Conservation (phyloP, 2,888 invertebrate genomes). For the Choristoneura rosaceana region DNA sequence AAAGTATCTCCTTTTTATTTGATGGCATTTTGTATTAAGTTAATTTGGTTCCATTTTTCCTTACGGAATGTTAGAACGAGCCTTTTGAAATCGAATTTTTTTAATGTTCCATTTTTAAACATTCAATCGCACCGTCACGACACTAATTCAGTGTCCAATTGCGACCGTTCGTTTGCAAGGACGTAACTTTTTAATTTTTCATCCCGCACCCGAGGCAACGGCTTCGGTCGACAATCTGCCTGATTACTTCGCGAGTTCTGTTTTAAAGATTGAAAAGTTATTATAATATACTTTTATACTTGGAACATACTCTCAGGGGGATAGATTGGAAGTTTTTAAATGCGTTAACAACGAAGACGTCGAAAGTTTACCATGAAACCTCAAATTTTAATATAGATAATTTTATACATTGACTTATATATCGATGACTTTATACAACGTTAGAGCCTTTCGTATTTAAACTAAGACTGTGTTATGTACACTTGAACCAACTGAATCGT, state of each 20-base stretch:
- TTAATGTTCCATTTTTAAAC: constrained; percentile 26
- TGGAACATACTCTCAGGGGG: neutral
- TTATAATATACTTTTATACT: neutral
- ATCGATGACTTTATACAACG: too few relatives aligned
- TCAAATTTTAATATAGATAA: too few relatives aligned
- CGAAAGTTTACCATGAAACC: neutral
- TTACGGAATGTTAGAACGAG: too few relatives aligned
- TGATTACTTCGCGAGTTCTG: constrained; percentile 41
- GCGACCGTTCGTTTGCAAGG: constrained; percentile 29
- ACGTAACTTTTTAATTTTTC: constrained; percentile 42
- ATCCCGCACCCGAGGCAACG: constrained; percentile 23
- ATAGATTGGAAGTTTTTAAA: neutral
- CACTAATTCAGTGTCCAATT: constrained; percentile 32
- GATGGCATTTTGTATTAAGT: too few relatives aligned
- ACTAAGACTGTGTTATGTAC: too few relatives aligned
- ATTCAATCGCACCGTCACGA: constrained; percentile 31
- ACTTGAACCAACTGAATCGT: too few relatives aligned
- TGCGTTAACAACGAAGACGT: neutral
- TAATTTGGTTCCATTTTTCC: too few relatives aligned
- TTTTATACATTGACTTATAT: too few relatives aligned
- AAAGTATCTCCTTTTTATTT: too few relatives aligned
- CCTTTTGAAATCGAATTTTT: neutral
- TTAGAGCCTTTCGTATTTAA: too few relatives aligned
- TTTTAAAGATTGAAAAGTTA: constrained; percentile 42
- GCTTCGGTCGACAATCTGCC: constrained; percentile 40